These are phyloP conservation scores for Cyprinodon variegatus DNA, from an alignment of 2,113 vertebrate genomes.

Conservation along the genomic window DNA sequence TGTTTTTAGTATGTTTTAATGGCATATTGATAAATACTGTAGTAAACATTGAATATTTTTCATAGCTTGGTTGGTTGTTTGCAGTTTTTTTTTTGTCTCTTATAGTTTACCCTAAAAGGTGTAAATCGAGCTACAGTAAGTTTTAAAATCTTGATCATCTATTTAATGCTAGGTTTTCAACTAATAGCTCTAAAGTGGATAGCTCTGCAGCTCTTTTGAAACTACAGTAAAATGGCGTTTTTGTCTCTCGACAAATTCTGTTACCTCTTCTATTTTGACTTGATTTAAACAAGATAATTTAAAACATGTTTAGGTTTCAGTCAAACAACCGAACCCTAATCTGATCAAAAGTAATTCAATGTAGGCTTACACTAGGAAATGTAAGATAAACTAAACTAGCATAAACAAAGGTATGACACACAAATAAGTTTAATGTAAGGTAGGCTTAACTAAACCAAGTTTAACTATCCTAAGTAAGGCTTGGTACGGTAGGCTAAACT, in stretches of 20 bases:
- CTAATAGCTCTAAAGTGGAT: too few species aligned
- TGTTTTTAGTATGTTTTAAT: not conserved
- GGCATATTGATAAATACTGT: not conserved
- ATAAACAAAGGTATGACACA: too few species aligned
- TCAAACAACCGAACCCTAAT: not conserved
- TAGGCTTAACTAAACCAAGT: too few species aligned
- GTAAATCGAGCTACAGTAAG: not conserved
- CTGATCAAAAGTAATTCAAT: not conserved
- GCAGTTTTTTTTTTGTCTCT: not conserved
- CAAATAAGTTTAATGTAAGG: too few species aligned
- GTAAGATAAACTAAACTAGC: not conserved
- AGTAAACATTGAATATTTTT: too few species aligned
- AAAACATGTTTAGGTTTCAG: too few species aligned
- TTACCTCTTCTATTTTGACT: too few species aligned
- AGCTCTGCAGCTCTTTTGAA: not conserved
- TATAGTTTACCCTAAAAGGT: not conserved
- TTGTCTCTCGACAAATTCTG: too few species aligned
- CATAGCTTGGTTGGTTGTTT: too few species aligned
- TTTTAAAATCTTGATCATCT: not conserved
- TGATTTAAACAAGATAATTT: too few species aligned
- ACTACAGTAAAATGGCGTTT: too few species aligned
- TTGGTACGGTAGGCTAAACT: not conserved
- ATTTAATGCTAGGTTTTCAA: not conserved
- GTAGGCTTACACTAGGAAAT: not conserved
- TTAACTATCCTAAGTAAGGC: not conserved